Evolutionary conservation across 2,888 invertebrate genomes (phyloP).

Genomic region (Drosophila leonis): DNA sequence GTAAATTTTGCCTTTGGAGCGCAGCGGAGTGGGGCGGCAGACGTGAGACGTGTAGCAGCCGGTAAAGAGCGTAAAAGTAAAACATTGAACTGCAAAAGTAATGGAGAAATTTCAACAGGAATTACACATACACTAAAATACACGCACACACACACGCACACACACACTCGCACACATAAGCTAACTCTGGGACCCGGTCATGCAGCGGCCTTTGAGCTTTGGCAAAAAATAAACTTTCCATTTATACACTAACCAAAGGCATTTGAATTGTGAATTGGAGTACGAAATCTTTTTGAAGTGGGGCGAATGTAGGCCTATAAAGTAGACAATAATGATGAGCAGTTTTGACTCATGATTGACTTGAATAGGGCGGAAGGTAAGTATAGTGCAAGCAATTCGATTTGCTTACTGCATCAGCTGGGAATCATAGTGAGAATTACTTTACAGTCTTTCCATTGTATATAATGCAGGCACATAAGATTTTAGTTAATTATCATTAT

Average conservation of each 20-base stretch:
- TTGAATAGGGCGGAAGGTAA: not conserved
- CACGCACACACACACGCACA: slow-evolving; percentile 20
- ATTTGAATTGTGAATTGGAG: not conserved
- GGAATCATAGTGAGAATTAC: not conserved
- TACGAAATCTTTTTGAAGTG: not conserved
- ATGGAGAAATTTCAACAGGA: slow-evolving; percentile 77
- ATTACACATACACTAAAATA: slow-evolving; percentile 56
- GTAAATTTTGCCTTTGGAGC: slow-evolving; percentile 77
- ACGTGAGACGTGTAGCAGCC: slow-evolving; percentile 1
- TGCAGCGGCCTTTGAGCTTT: slow-evolving; percentile 25
- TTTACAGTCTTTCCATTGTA: not conserved
- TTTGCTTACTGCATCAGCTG: not conserved
- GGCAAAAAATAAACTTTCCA: slow-evolving; percentile 43
- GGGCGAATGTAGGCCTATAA: not conserved
- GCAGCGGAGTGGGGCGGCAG: slow-evolving; percentile 38
- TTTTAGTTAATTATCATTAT: not conserved
- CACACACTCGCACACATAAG: slow-evolving; percentile 7
- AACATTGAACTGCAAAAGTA: slow-evolving; percentile 80
- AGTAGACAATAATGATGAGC: slow-evolving; percentile 4
- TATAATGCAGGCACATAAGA: not conserved
- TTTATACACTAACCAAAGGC: slow-evolving; percentile 43
- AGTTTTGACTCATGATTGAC: not conserved
- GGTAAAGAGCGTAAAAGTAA: slow-evolving; percentile 68
- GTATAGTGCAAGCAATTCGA: not conserved
- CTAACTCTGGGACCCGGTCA: slow-evolving; percentile 33